These are phyloP conservation scores for Xylocampa areola DNA, from an alignment of 2,888 invertebrate species.

Conservation along the genomic window DNA sequence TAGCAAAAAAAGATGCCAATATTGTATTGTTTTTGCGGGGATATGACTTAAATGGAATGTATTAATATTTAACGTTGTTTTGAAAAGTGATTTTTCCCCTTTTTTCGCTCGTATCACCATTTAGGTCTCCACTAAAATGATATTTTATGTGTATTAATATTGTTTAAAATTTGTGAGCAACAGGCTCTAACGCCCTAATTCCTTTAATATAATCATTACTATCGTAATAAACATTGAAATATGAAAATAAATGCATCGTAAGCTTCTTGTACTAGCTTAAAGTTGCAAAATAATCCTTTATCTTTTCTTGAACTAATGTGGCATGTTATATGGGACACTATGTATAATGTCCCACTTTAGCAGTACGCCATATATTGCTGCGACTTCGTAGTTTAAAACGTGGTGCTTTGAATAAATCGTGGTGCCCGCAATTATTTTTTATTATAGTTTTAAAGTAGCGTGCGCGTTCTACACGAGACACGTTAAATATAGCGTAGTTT, in stretches of 20 bases:
- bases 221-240: too few relatives aligned
- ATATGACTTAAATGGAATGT: neutral
- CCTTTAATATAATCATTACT: too few relatives aligned
- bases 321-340: slow-evolving; percentile 29
- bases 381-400: slow-evolving; percentile 43
- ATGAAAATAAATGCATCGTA: neutral
- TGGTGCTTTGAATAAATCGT: slow-evolving; percentile 33
- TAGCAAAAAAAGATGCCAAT: slow-evolving; percentile 2
- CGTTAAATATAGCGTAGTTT: slow-evolving; percentile 2
- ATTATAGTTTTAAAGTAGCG: slow-evolving; percentile 25
- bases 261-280: slow-evolving; percentile 8
- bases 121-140: too few relatives aligned
- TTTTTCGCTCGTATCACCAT: neutral
- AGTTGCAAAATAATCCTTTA: slow-evolving; percentile 27
- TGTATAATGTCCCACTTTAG: slow-evolving; percentile 38
- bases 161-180: too few relatives aligned
- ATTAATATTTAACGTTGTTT: neutral
- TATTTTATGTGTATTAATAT: too few relatives aligned
- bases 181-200: too few relatives aligned
- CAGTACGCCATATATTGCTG: slow-evolving; percentile 18
- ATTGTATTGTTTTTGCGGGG: neutral
- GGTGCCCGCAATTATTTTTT: slow-evolving; percentile 35
- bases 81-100: neutral
- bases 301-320: slow-evolving; percentile 21
- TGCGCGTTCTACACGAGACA: neutral